Percentiles rank a stretch among this genome's conserved stretches.
Evolutionary conservation across 2,888 invertebrate species (phyloP).

Genomic region (Lysandra coridon): DNA sequence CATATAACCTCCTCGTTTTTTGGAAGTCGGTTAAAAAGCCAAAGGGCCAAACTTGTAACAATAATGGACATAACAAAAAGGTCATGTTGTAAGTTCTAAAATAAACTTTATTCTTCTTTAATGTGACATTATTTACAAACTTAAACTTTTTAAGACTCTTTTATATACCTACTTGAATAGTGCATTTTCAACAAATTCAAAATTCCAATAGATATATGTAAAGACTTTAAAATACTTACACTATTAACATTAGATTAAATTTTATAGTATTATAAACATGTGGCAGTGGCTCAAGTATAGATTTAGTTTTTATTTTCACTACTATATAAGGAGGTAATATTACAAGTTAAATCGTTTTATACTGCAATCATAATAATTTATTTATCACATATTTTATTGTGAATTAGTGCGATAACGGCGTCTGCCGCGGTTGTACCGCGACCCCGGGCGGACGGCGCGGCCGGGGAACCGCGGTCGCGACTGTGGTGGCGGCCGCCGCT

Average conservation of each 20-base stretch:
- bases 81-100: neutral
- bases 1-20: no score
- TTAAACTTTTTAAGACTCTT: conserved; percentile 2
- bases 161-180: neutral
- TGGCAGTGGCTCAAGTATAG: neutral
- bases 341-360: neutral
- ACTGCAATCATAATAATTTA: neutral
- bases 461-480: neutral
- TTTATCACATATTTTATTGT: neutral
- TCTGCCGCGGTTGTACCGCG: conserved; percentile 25
- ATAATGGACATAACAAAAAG: neutral
- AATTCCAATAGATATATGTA: neutral
- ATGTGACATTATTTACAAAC: conserved; percentile 13
- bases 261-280: conserved; percentile 4
- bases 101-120: conserved; percentile 11
- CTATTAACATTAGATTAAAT: neutral
- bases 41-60: no score
- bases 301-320: neutral
- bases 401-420: neutral
- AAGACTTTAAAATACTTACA: conserved; percentile 9
- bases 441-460: neutral
- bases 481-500: conserved; percentile 44
- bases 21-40: no score
- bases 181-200: neutral
- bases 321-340: neutral